phyloP scores from a whole-genome alignment of 2,888 invertebrate species.

The Ophioninae sp. region DNA sequence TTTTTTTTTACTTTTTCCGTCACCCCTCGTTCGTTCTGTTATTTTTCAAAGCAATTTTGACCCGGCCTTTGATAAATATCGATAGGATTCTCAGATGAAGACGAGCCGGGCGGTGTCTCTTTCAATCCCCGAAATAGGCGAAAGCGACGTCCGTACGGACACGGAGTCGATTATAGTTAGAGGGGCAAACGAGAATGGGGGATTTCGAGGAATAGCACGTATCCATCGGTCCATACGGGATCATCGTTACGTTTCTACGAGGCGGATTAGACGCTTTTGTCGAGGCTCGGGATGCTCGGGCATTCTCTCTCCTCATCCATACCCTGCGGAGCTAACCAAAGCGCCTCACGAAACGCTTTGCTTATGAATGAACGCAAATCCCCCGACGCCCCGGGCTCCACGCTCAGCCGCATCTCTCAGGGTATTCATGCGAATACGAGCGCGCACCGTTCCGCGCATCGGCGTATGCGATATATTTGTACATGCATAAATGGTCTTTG shows the following conservation, averaged over 20 bases:
- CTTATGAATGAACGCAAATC: slow-evolving; percentile 69
- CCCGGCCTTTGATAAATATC: too few species aligned
- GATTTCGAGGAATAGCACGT: slow-evolving; percentile 50
- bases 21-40: too few species aligned
- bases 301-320: slow-evolving; percentile 16
- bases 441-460: too few species aligned
- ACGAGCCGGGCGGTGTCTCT: too few species aligned
- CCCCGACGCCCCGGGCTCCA: slow-evolving; percentile 34
- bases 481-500: slow-evolving; percentile 22
- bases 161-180: slow-evolving; percentile 36
- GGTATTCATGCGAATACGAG: slow-evolving; percentile 6
- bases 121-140: background rate
- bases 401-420: slow-evolving; percentile 43
- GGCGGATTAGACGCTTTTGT: slow-evolving; percentile 73
- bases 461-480: slow-evolving; percentile 2
- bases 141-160: slow-evolving; percentile 37
- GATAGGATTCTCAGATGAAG: too few species aligned
- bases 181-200: slow-evolving; percentile 13
- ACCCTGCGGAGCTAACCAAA: slow-evolving; percentile 29
- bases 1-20: too few species aligned
- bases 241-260: slow-evolving; percentile 52
- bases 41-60: too few species aligned
- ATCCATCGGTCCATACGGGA: slow-evolving; percentile 55
- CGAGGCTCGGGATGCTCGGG: slow-evolving; percentile 55
- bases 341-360: slow-evolving; percentile 62